Evolutionary conservation across 1,140 invertebrate genomes (phyloP).

Genomic region (Galleria mellonella): DNA sequence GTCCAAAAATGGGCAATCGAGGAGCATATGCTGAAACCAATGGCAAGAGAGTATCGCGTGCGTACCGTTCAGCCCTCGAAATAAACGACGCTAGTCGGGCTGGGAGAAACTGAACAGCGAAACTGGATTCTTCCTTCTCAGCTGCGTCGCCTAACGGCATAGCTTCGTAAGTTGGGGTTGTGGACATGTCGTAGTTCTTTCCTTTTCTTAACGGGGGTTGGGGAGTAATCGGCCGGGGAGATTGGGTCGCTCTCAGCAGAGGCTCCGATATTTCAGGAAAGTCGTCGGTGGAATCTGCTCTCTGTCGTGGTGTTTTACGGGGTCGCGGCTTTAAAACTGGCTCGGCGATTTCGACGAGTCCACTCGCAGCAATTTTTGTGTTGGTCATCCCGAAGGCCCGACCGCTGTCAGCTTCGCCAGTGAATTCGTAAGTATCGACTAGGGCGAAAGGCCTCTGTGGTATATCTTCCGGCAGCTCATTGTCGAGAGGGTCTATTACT

Average conservation of each 20-base stretch:
- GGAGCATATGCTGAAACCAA: constrained; percentile 85
- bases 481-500: constrained; percentile 43
- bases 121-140: constrained; percentile 63
- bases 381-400: constrained; percentile 77
- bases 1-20: constrained; percentile 76
- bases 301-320: constrained; percentile 66
- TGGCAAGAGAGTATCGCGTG: constrained; percentile 82
- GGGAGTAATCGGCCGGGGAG: constrained; percentile 33
- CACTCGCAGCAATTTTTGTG: constrained; percentile 68
- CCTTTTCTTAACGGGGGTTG: constrained; percentile 39
- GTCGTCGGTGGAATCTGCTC: constrained; percentile 46
- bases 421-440: constrained; percentile 69
- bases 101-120: constrained; percentile 86
- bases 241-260: constrained; percentile 68
- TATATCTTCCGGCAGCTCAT: constrained; percentile 52
- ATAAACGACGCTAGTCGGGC: constrained; percentile 84
- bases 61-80: constrained; percentile 87
- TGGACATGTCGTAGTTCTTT: constrained; percentile 57
- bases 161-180: constrained; percentile 49
- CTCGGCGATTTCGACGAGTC: constrained; percentile 80
- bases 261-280: constrained; percentile 76
- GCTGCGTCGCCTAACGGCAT: constrained; percentile 34
- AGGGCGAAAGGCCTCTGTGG: constrained; percentile 46
- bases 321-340: constrained; percentile 80
- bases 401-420: constrained; percentile 67